Conservation (phyloP, 2,888 invertebrate genomes). For the Cheilosia scutellata region DNA sequence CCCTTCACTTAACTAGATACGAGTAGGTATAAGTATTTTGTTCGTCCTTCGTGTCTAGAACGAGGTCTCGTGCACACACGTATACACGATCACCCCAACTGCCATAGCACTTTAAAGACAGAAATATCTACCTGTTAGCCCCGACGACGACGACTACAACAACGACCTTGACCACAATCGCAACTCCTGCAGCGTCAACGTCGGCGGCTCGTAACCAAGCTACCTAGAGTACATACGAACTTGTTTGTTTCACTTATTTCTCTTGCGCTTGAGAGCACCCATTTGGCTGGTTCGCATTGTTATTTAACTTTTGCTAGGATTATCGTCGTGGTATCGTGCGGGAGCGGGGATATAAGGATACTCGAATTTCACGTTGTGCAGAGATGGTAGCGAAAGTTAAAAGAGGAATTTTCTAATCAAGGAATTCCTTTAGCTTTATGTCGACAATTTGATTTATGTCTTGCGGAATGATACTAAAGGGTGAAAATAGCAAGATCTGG, state of each 20-base stretch:
- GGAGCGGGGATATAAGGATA: conserved; percentile 12
- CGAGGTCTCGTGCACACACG: conserved; percentile 33
- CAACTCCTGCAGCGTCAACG: conserved; percentile 31
- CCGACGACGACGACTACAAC: conserved; percentile 12
- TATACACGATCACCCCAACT: background rate
- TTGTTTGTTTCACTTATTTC: conserved; percentile 53
- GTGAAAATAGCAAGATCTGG: background rate
- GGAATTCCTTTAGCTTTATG: conserved; percentile 47
- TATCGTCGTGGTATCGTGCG: background rate
- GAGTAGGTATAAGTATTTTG: background rate
- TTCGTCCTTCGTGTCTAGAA: conserved; percentile 41
- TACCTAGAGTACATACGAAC: conserved; percentile 51
- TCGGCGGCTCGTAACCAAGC: background rate
- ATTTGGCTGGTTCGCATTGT: conserved; percentile 49
- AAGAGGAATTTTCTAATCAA: conserved; percentile 67
- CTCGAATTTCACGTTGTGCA: conserved; percentile 37
- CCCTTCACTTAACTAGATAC: conserved; percentile 36
- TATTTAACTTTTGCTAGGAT: conserved; percentile 29
- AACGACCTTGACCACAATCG: conserved; percentile 64
- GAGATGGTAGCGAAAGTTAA: conserved; percentile 37
- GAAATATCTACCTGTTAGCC: conserved; percentile 52
- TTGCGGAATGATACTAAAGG: conserved; percentile 19
- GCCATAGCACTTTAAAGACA: background rate
- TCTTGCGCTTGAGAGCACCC: conserved; percentile 47
- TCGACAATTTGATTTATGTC: conserved; percentile 61